These are phyloP conservation scores for Urocyon cinereoargenteus DNA, from an alignment of 2,797 vertebrate species.

Conservation along the genomic window DNA sequence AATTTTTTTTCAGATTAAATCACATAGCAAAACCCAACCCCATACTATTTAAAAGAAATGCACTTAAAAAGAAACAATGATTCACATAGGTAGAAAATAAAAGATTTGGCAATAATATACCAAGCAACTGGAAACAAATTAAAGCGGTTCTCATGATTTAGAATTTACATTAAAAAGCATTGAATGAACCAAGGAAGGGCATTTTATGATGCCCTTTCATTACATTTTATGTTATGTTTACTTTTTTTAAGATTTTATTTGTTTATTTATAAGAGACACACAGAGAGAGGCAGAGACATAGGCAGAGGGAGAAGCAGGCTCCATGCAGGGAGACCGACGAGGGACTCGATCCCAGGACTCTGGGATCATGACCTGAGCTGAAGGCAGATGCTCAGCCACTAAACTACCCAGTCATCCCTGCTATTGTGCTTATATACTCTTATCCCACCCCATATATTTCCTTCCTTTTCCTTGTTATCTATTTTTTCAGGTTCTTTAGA, in stretches of 20 bases:
- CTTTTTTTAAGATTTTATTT: too few species aligned
- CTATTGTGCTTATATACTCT: background rate
- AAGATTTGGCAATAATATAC: background rate
- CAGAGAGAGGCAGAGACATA: too few species aligned
- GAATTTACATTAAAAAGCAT: background rate
- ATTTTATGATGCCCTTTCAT: background rate
- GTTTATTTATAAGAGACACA: too few species aligned
- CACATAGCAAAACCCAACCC: background rate
- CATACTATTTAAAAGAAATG: background rate
- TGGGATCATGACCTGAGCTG: too few species aligned
- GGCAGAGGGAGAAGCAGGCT: too few species aligned
- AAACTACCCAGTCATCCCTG: too few species aligned
- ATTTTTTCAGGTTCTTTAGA: background rate
- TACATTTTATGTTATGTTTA: too few species aligned
- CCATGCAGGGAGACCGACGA: too few species aligned
- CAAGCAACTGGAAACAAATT: background rate
- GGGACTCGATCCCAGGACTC: too few species aligned
- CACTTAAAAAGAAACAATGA: background rate
- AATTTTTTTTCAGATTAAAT: background rate
- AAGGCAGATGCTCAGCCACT: too few species aligned
- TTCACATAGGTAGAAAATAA: background rate
- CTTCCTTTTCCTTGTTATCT: background rate
- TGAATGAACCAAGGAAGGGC: background rate
- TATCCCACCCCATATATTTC: background rate
- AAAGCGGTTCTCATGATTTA: background rate